Conservation (phyloP, 2,113 vertebrate species). For the Spheniscus mendiculus region DNA sequence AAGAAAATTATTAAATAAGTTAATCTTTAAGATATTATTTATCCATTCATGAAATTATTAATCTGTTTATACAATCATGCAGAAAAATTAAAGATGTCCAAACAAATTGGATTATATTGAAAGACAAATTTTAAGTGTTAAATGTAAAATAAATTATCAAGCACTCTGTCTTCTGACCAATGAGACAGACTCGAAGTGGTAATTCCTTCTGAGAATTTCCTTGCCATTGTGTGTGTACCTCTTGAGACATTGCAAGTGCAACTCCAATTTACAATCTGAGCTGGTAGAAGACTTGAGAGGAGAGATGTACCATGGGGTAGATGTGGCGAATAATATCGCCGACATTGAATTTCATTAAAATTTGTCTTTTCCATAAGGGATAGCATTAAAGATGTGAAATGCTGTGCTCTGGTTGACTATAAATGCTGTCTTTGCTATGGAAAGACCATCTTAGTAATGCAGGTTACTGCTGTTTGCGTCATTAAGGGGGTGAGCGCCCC, state of each 20-base stretch:
- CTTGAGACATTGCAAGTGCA: neutral
- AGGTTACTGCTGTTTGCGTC: neutral
- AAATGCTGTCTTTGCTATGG: neutral
- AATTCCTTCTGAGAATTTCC: neutral
- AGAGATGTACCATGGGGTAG: neutral
- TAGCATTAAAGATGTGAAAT: neutral
- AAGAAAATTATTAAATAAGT: neutral
- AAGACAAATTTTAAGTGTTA: neutral
- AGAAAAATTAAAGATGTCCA: neutral
- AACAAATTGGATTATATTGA: neutral
- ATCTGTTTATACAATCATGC: neutral
- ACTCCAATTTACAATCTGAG: neutral
- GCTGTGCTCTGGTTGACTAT: neutral
- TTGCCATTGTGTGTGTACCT: neutral
- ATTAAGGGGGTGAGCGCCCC: neutral
- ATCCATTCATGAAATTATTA: neutral
- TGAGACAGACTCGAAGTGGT: neutral
- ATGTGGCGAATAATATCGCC: rapidly evolving
- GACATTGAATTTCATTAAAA: neutral
- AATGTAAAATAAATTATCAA: neutral
- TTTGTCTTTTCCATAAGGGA: neutral
- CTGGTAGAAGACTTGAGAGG: neutral
- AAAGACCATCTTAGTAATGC: neutral
- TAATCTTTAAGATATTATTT: neutral
- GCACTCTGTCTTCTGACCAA: neutral